Evolutionary conservation across 2,888 invertebrate species (phyloP).

Genomic region (Melieria crassipennis): DNA sequence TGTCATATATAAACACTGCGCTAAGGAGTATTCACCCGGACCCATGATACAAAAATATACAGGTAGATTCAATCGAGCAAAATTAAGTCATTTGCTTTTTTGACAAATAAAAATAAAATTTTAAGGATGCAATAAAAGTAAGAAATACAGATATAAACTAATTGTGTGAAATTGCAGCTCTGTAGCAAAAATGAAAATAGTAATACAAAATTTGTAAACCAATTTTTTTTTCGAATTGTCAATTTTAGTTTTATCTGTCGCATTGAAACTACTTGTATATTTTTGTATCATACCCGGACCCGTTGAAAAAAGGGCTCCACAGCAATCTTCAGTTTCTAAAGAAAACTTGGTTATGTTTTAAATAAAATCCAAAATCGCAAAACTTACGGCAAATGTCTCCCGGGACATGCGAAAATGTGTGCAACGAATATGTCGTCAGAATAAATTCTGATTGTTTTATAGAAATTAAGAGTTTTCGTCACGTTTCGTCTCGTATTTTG

Average conservation of each 20-base stretch:
- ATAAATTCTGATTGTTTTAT: not conserved
- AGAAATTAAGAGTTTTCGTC: not conserved
- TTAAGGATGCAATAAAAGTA: too few species aligned
- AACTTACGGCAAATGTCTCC: not conserved
- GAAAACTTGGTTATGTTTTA: not conserved
- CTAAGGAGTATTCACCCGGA: conserved; percentile 2
- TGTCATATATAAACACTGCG: conserved; percentile 3
- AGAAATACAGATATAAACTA: too few species aligned
- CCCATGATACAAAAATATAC: not conserved
- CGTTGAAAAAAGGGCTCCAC: not conserved
- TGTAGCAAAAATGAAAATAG: too few species aligned
- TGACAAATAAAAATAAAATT: too few species aligned
- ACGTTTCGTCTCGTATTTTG: not conserved
- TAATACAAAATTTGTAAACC: too few species aligned
- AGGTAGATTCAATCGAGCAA: too few species aligned
- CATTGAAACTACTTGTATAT: too few species aligned
- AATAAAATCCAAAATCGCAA: not conserved
- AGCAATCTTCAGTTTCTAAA: not conserved
- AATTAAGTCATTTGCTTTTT: too few species aligned
- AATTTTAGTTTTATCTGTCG: too few species aligned
- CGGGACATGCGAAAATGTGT: not conserved
- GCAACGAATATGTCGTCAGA: not conserved
- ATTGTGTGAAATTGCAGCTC: too few species aligned
- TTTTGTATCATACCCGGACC: not conserved
- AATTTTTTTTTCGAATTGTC: too few species aligned